These are phyloP conservation scores for Mormoops blainvillei DNA, from an alignment of 2,113 vertebrate genomes.

Conservation along the genomic window DNA sequence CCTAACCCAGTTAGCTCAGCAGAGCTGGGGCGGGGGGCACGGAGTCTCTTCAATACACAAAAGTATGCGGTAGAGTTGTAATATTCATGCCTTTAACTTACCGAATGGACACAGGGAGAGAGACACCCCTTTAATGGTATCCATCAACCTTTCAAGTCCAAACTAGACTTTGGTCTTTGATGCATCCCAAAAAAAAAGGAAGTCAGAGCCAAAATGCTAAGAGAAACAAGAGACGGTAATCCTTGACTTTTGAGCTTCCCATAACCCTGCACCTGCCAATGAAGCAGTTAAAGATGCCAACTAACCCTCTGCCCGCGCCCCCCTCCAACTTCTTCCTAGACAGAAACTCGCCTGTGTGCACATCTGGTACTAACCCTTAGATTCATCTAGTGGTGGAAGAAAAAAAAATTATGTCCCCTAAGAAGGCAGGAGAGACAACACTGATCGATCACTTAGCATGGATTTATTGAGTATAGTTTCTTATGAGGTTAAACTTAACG, in stretches of 20 bases:
- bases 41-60: no score
- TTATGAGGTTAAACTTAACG: neutral
- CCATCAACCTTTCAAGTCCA: neutral
- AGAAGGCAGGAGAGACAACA: neutral
- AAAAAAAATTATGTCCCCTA: neutral
- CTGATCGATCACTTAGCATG: no score
- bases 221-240: neutral
- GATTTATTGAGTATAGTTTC: neutral
- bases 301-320: neutral
- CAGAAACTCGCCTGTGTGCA: neutral
- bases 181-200: neutral
- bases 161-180: neutral
- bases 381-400: neutral
- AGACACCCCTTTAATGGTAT: neutral
- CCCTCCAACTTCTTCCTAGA: neutral
- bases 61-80: rapidly evolving
- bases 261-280: neutral
- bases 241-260: neutral
- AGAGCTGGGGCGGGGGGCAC: no score
- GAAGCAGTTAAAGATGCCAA: neutral
- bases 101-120: neutral
- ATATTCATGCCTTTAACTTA: neutral
- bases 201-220: neutral
- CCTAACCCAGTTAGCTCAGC: neutral
- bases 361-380: neutral